Base-by-base conservation (phyloP, 2,797 vertebrate genomes). In the Siniperca obscura region DNA sequence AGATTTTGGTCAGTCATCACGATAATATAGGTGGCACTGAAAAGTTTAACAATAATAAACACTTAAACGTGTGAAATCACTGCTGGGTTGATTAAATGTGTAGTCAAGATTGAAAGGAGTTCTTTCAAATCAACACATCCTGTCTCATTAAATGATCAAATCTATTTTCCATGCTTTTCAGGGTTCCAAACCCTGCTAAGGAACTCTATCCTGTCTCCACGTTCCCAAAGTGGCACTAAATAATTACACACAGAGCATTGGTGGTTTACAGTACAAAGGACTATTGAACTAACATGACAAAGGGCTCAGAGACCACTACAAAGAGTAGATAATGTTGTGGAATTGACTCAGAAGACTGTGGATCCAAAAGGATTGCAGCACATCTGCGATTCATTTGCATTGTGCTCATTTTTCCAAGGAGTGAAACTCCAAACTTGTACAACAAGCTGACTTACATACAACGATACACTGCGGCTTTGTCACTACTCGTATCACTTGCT, bases 281-380 rank as follows among this genome's bases (percentile, higher is more conserved):
- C 89, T 84, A 92, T 86, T 93, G 89, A 91, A 91, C 87, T 89
- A 93, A 95, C 86, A 70, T 86, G 90, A 93, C 91, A 92, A 94
- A 93, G 87, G 85, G 78, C 86, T 90, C 85, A 78, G 74, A 88
- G 79, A 90, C 81, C 84, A 86, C 82, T 80, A 85, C 71, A 87
- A 90, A 90, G 81, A 80, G 62, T 62, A 86, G 74, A 86, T 88
- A 89, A 87, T 89, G 70, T 70, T 46, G 74, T 46, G 78, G 87
- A 85, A 68, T 84, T 38, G 14, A 50, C 74, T 86, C 40, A 76
- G 78, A 84, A 76, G 78, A 72, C 74, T 74, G 70, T 46, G 46
- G 78, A 81, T 78, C 73, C 70, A 74, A 68, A 81, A 81, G 71
- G 74, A 86, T 59, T 79, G 80, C 60, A 74, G 70, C 62, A 90